Evolutionary conservation across 2,888 invertebrate genomes (phyloP), one percentile per base, ranked within the genome.

Genomic region (Bibio marci): DNA sequence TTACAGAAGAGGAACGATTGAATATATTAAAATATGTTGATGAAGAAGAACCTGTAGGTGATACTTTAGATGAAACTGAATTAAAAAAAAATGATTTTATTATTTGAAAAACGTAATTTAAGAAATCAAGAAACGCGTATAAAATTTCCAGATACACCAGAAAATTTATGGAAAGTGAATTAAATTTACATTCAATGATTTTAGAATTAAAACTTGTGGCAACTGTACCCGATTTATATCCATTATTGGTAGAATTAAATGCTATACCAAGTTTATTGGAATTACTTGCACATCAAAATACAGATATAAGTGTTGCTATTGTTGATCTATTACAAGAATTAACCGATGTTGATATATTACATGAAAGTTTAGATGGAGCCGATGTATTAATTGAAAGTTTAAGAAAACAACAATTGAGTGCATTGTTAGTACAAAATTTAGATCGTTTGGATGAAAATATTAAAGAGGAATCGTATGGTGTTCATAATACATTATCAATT

Each of bases 161-260:
- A 94, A 57, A 94, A 70, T 98, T 98, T 58, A 94, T 98, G 80
- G 82, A 98, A 50, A 94, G 95, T 42, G 98, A 98, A 65, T 69
- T 97, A 30, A 92, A 94, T 58, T 63, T 94, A 42, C 86, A 91
- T 61, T 83, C 85, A 51, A 77, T 80, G 5, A 69, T 94, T 46
- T 86, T 90, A 64, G 88, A 71, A 22, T 70, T 99, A 57, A 88
- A 97, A 64, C 82, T 80, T 4, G 70, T 98, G 26, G 90, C 97
- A 2, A 95, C 95, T 5, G 88, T 87, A 28, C 95, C 97, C 0
- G 92, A 97, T 57, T 74, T 92, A 42, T 98, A 97, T 64, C 83
- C 87, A 0, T 59, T 90, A 36, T 68, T 97, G 44, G 88, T 95
- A 2, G 87, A 92, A 47, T 64, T 92, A 37, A 82, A 86, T 52